phyloP scores from a whole-genome alignment of 92 coral and sea anemone genomes.

The Montipora capitata region DNA sequence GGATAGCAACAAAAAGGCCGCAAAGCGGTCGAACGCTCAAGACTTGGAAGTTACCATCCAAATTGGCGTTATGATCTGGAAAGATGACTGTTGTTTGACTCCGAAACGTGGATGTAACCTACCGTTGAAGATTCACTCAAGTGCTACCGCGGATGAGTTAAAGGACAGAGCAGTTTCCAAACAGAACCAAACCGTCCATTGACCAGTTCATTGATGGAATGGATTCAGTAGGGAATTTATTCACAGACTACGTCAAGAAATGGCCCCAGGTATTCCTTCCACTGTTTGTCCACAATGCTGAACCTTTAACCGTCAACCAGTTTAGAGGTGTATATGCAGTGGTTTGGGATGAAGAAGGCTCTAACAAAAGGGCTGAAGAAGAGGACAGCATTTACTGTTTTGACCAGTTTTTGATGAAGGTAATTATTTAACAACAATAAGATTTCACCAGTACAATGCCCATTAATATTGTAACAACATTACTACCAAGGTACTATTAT shows the following conservation, averaged over 20 bases:
- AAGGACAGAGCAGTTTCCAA: conserved; percentile 24
- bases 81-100: too few species aligned
- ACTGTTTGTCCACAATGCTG: conserved; percentile 26
- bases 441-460: background rate
- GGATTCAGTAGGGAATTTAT: conserved; percentile 50
- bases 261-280: conserved; percentile 55
- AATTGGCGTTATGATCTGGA: too few species aligned
- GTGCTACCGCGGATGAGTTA: conserved; percentile 16
- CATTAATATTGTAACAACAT: too few species aligned
- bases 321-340: conserved; percentile 57
- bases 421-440: background rate
- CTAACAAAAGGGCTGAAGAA: background rate
- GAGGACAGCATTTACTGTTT: conserved; percentile 14
- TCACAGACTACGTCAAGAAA: conserved; percentile 49
- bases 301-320: conserved; percentile 34
- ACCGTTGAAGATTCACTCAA: conserved; percentile 13
- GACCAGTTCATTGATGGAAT: conserved; percentile 54
- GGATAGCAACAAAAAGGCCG: too few species aligned
- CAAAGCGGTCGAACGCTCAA: too few species aligned
- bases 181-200: conserved; percentile 44
- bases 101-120: too few species aligned
- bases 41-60: too few species aligned
- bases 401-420: conserved; percentile 46
- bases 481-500: background rate
- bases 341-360: conserved; percentile 17